Evolutionary conservation across 2,113 vertebrate species (phyloP).

Genomic region (Misgurnus anguillicaudatus): DNA sequence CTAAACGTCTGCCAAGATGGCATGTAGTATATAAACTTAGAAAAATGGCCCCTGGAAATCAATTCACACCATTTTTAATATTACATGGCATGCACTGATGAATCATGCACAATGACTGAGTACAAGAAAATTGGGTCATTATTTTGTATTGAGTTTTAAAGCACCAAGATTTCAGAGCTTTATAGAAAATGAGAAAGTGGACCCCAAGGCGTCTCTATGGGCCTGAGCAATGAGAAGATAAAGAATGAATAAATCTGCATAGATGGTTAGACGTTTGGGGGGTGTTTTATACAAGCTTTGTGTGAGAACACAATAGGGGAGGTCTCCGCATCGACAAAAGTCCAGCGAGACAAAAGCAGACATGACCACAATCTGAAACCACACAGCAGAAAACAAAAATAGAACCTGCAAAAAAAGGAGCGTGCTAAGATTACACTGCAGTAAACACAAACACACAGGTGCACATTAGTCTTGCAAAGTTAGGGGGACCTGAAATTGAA

Average conservation of each 20-base stretch:
- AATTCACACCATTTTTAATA: no score
- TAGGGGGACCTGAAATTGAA: neutral
- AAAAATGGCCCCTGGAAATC: no score
- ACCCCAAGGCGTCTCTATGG: neutral
- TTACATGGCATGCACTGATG: no score
- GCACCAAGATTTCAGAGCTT: neutral
- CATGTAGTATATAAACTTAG: no score
- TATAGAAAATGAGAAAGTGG: neutral
- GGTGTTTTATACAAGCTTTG: conserved; percentile 15
- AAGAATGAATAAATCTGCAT: conserved; percentile 15
- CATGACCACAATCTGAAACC: conserved; percentile 3
- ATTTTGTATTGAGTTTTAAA: no score
- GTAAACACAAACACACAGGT: neutral
- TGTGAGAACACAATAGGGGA: conserved; percentile 20
- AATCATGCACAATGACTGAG: neutral
- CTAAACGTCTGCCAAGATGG: no score
- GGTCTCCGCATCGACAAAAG: neutral
- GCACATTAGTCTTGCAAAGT: no score
- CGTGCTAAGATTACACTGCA: neutral
- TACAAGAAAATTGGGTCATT: no score
- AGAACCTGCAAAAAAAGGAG: neutral
- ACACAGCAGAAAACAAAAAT: neutral
- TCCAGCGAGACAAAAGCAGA: conserved; percentile 9
- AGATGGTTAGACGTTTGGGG: conserved; percentile 3
- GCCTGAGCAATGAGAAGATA: neutral